Evolutionary conservation across 2,888 invertebrate species (phyloP).

Genomic region (Cephus sareptanus): DNA sequence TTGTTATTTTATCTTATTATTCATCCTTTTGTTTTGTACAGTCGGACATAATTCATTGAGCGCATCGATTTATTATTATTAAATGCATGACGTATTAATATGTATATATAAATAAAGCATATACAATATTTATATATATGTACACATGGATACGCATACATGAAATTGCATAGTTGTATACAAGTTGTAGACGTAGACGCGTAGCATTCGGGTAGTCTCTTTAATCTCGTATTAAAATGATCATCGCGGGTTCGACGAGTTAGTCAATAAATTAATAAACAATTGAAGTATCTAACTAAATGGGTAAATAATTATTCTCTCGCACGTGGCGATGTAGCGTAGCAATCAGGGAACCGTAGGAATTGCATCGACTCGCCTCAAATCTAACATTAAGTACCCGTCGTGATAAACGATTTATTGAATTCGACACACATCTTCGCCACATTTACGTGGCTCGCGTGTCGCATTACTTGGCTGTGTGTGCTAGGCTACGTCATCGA

Average conservation of each 20-base stretch:
- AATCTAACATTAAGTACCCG: slow-evolving; percentile 29
- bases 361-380: slow-evolving; percentile 59
- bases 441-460: slow-evolving; percentile 35
- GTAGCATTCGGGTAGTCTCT: slow-evolving; percentile 44
- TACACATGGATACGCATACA: slow-evolving; percentile 8
- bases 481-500: slow-evolving; percentile 60
- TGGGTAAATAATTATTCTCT: slow-evolving; percentile 23
- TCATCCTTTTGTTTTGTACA: slow-evolving; percentile 21
- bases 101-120: slow-evolving; percentile 6
- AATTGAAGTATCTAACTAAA: slow-evolving; percentile 30
- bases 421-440: slow-evolving; percentile 38
- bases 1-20: slow-evolving; percentile 10
- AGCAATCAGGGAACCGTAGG: slow-evolving; percentile 54
- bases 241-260: slow-evolving; percentile 53
- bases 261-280: slow-evolving; percentile 46
- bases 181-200: slow-evolving; percentile 10
- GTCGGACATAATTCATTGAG: slow-evolving; percentile 13
- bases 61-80: slow-evolving; percentile 4
- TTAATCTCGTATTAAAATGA: slow-evolving; percentile 48
- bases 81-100: slow-evolving; percentile 14
- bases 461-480: slow-evolving; percentile 63
- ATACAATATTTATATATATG: neutral
- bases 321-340: slow-evolving; percentile 44
- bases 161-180: neutral
- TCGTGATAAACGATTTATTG: slow-evolving; percentile 2